Evolutionary conservation across 2,888 invertebrate genomes (phyloP), one percentile per base, ranked within the genome.

Genomic region (Exephanes ischioxanthus): DNA sequence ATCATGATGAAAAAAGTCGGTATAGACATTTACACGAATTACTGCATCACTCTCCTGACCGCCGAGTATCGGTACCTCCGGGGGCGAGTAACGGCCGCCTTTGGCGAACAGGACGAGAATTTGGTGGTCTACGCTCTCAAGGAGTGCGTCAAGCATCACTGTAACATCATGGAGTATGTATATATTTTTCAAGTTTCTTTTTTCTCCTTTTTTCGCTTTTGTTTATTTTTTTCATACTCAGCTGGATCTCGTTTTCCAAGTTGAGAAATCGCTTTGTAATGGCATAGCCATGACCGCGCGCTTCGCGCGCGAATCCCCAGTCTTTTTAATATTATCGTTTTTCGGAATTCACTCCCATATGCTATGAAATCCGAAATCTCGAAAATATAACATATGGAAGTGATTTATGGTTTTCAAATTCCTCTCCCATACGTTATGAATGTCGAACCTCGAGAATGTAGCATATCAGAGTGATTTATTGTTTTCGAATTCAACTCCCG

Each of bases 21-120:
- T 7, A 67, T 89, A 2, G 91, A 91, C 45, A 7, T 91, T 19
- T 91, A 91, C 45, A 79, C 87, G 6, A 89, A 89, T 53, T 85
- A 90, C 48, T 58, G 88, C 14, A 86, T 91, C 19, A 80, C 88
- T 0, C 58, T 91, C 2, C 22, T 90, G 45, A 89, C 90, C 0
- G 88, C 89, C 0, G 87, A 91, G 16, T 91, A 91, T 72, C 87
- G 83, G 22, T 91, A 89, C 37, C 67, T 91, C 19, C 84, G 83
- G 4, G 58, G 53, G 0, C 79, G 88, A 53, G 68, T 91, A 0
- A 76, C 81, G 2, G 19, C 22, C 11, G 76, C 88, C 33, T 83
- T 91, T 7, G 33, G 73, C 4, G 30, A 55, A 3, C 73, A 78
- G 14, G 41, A 58, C 76, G 45, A 66, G 3, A 1, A 41, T 22